Evolutionary conservation across 1,140 invertebrate species (phyloP).

Genomic region (Bombus waltoni): DNA sequence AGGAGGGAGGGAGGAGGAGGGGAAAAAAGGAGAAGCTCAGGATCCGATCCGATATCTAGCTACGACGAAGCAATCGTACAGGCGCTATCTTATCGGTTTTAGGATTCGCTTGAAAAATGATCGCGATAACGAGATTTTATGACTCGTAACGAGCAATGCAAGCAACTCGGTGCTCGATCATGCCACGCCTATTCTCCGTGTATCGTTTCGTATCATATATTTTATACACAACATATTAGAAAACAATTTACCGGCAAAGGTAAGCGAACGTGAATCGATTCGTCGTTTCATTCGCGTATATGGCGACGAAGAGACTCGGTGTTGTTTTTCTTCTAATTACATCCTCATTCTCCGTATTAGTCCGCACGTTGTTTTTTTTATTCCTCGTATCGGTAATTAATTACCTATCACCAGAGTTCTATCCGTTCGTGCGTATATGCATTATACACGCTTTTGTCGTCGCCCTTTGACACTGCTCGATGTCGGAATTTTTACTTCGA

Average conservation of each 20-base stretch:
- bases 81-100: conserved; percentile 59
- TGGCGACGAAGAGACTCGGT: conserved; percentile 11
- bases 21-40: background rate
- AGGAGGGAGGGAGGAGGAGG: too few relatives aligned
- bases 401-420: background rate
- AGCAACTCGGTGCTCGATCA: conserved; percentile 8
- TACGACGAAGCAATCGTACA: conserved; percentile 32
- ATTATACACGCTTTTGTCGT: too few relatives aligned
- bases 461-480: too few relatives aligned
- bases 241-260: background rate
- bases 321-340: conserved; percentile 7
- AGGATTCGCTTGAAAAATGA: conserved; percentile 52
- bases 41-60: conserved; percentile 5
- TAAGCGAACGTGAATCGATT: conserved; percentile 19
- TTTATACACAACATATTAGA: background rate
- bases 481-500: background rate
- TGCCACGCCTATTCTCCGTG: conserved; percentile 11
- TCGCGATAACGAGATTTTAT: conserved; percentile 55
- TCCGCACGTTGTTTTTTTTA: background rate
- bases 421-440: too few relatives aligned
- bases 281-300: background rate
- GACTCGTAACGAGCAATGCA: conserved; percentile 1
- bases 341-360: conserved; percentile 20
- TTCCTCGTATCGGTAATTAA: conserved; percentile 4
- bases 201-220: background rate